Conservation (phyloP, 2,797 vertebrate species). For the Masticophis lateralis region DNA sequence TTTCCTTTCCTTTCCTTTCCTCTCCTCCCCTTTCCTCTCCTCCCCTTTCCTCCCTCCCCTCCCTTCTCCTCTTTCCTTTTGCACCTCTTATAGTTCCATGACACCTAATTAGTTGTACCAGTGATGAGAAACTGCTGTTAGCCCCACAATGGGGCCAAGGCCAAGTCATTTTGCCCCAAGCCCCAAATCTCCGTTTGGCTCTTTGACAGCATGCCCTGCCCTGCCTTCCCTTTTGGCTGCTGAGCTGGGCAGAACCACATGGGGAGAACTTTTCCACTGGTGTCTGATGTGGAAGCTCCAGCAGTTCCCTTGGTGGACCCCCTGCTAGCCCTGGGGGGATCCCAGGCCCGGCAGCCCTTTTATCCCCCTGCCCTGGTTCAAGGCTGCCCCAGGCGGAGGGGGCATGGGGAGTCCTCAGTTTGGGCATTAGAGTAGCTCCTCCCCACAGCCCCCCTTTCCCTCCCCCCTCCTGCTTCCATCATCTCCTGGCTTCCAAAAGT, state of each 20-base stretch:
- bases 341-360: neutral
- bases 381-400: neutral
- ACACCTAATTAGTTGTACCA: neutral
- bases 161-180: neutral
- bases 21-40: no score
- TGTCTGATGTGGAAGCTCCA: neutral
- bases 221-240: neutral
- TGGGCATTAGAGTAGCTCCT: neutral
- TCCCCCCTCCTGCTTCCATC: neutral
- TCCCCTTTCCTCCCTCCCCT: neutral
- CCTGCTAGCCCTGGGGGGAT: neutral
- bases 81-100: no score
- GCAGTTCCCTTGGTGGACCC: neutral
- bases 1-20: no score
- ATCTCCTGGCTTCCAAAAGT: neutral
- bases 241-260: neutral
- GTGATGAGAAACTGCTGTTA: neutral
- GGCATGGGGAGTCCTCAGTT: neutral
- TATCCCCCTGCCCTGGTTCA: neutral
- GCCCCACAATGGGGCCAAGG: no score
- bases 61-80: no score
- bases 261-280: neutral
- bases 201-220: fast-evolving
- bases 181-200: neutral
- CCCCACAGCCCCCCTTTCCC: neutral